Evolutionary conservation across 2,113 vertebrate species (phyloP).

Genomic region (Acanthisitta chloris): DNA sequence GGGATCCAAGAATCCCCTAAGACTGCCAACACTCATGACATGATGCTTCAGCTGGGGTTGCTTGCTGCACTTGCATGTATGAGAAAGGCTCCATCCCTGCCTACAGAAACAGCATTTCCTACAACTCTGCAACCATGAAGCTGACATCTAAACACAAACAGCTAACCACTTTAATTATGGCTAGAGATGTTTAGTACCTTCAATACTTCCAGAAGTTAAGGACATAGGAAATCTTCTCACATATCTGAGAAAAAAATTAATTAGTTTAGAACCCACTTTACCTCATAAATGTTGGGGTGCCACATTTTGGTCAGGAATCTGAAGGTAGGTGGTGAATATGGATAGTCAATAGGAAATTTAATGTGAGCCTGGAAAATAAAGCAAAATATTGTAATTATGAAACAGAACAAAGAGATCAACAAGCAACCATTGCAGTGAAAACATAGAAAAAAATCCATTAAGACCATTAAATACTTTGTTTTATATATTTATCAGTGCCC

Average conservation of each 20-base stretch:
- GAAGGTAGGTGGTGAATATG: slow-evolving; percentile 96
- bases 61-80: background rate
- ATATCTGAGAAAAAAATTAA: background rate
- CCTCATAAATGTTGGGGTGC: slow-evolving; percentile 98
- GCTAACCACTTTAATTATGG: background rate
- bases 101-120: background rate
- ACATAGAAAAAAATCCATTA: background rate
- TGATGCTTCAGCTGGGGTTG: background rate
- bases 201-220: background rate
- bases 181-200: background rate
- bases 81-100: background rate
- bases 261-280: slow-evolving; percentile 57
- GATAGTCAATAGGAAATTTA: slow-evolving; percentile 97
- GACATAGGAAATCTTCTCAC: background rate
- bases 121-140: background rate
- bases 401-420: background rate
- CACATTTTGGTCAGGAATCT: slow-evolving; percentile 99
- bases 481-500: background rate
- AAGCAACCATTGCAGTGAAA: background rate
- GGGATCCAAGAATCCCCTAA: background rate
- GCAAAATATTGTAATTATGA: slow-evolving; percentile 4
- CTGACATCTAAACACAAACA: background rate
- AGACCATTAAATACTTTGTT: background rate
- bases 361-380: slow-evolving; percentile 87
- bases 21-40: background rate